Evolutionary conservation across 2,888 invertebrate species (phyloP).

Genomic region (Drosophila falleni): DNA sequence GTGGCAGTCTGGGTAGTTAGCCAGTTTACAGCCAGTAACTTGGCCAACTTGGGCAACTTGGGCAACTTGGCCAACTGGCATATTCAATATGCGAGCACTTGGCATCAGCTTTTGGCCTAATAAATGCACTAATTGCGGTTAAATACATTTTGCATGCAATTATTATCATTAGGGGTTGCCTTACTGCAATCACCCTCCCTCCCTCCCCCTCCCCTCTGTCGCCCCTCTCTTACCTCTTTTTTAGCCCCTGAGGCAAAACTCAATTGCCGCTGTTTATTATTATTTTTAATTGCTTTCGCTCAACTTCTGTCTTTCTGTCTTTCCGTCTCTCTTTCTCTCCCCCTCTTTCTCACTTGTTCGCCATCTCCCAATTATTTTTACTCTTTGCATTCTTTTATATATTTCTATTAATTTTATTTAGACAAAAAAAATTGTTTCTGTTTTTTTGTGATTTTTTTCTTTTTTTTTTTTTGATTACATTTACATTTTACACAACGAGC

Average conservation of each 20-base stretch:
- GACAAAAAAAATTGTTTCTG: slow-evolving; percentile 60
- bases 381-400: slow-evolving; percentile 11
- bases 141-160: slow-evolving; percentile 83
- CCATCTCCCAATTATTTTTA: neutral
- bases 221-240: slow-evolving; percentile 1
- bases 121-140: slow-evolving; percentile 85
- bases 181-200: slow-evolving; percentile 12
- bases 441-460: slow-evolving; percentile 15
- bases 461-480: slow-evolving; percentile 44
- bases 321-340: neutral
- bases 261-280: slow-evolving; percentile 54
- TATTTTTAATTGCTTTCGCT: slow-evolving; percentile 59
- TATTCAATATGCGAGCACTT: slow-evolving; percentile 61
- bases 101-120: slow-evolving; percentile 82
- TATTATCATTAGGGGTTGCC: slow-evolving; percentile 78
- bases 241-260: neutral
- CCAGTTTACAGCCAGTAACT: slow-evolving; percentile 17
- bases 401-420: slow-evolving; percentile 61
- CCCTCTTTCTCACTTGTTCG: slow-evolving; percentile 1
- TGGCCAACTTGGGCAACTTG: no score
- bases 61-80: slow-evolving; percentile 48
- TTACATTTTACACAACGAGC: slow-evolving; percentile 67
- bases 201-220: no score
- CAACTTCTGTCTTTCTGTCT: slow-evolving; percentile 12
- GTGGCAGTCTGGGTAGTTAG: slow-evolving; percentile 24